These are phyloP conservation scores for Grapholita molesta DNA, from an alignment of 1,140 invertebrate species.

Conservation along the genomic window DNA sequence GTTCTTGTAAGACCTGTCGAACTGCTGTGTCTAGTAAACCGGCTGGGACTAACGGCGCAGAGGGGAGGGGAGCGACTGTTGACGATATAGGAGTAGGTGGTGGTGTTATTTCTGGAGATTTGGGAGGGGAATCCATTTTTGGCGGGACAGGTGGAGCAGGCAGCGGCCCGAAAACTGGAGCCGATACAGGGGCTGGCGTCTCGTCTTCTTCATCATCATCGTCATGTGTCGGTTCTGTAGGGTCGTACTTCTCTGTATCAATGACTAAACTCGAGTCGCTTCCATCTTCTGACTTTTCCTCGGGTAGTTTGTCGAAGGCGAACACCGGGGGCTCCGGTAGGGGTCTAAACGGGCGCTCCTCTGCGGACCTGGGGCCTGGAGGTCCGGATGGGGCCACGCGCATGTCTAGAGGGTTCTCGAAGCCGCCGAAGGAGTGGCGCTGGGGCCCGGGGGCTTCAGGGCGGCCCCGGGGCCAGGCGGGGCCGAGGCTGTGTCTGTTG, in stretches of 20 bases:
- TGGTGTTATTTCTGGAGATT: slow-evolving; percentile 1
- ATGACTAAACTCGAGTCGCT: slow-evolving; percentile 83
- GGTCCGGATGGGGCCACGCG: not conserved
- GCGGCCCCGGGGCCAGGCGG: slow-evolving; percentile 28
- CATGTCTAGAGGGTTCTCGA: slow-evolving; percentile 10
- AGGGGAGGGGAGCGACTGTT: slow-evolving; percentile 19
- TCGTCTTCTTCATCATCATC: slow-evolving; percentile 61
- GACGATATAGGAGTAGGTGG: slow-evolving; percentile 16
- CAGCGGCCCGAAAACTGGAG: slow-evolving; percentile 4
- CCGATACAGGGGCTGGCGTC: slow-evolving; percentile 18
- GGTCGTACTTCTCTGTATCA: slow-evolving; percentile 82
- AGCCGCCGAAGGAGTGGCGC: not conserved
- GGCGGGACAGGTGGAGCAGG: not conserved
- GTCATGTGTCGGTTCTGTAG: slow-evolving; percentile 81
- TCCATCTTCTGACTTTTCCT: slow-evolving; percentile 77
- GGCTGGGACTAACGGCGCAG: slow-evolving; percentile 20
- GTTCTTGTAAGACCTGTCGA: slow-evolving; percentile 59
- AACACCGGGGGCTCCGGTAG: slow-evolving; percentile 80
- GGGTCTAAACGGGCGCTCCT: slow-evolving; percentile 32
- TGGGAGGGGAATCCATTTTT: slow-evolving; percentile 14
- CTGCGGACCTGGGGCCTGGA: not conserved
- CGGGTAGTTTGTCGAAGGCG: slow-evolving; percentile 66
- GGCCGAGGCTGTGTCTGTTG: slow-evolving; percentile 35
- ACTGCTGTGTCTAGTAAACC: slow-evolving; percentile 53
- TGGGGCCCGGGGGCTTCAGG: not conserved